Evolutionary conservation across 2,888 invertebrate species (phyloP), one percentile per base, ranked within the genome.

Genomic region (Pediacus dermestoides): DNA sequence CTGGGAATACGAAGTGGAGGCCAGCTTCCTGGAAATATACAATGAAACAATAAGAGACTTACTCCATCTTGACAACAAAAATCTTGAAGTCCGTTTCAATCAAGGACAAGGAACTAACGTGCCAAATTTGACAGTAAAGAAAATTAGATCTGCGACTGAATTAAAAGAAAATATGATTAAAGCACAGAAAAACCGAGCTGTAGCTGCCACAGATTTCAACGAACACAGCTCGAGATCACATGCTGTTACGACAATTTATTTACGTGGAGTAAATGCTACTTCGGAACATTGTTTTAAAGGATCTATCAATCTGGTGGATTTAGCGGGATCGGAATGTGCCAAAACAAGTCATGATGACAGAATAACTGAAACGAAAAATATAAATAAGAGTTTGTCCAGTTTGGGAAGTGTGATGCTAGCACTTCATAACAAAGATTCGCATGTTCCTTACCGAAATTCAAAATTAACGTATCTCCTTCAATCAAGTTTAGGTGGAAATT

Each of bases 401-500:
- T 70, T 90, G 28, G 85, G 88, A 3, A 87, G 83, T 52, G 89
- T 90, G 0, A 88, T 90, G 54, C 68, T 89, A 61, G 87, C 90
- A 0, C 70, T 93, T 30, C 76, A 85, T 31, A 86, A 87, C 46
- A 91, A 89, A 70, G 85, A 87, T 46, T 77, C 80, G 34, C 88
- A 92, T 62, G 77, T 94, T 31, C 93, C 93, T 0, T 94, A 90
- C 64, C 75, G 93, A 35, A 88, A 93, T 69, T 89, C 89, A 0
- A 92, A 92, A 64, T 70, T 94, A 9, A 94, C 94, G 0, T 88
- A 88, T 67, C 71, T 93, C 12, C 68, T 94, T 37, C 90, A 90
- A 80, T 89, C 89, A 8, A 85, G 85, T 46, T 73, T 94, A 6
- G 92, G 92, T 4, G 93, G 93, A 1, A 92, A 89, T 67, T 89